Evolutionary conservation across 2,797 vertebrate species (phyloP).

Genomic region (Micropoecilia bifurca): DNA sequence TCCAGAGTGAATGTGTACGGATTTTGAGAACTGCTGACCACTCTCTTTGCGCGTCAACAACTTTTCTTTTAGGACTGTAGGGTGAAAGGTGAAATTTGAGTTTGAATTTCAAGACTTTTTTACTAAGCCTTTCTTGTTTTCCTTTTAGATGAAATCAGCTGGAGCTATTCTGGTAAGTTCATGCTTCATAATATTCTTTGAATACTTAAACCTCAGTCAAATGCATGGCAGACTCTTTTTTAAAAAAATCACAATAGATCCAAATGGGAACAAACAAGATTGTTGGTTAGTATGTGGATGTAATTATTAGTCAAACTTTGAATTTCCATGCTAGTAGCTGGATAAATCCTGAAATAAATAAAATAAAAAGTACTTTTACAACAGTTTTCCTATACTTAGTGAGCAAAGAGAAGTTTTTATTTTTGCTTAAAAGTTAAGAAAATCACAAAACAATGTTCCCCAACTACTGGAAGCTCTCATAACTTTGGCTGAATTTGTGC

Average conservation of each 20-base stretch:
- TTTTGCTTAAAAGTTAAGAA: background rate
- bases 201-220: background rate
- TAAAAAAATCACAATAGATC: background rate
- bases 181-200: constrained; percentile 6
- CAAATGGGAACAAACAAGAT: background rate
- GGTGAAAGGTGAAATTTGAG: background rate
- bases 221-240: background rate
- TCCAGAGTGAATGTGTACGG: constrained; percentile 10
- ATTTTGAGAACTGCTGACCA: background rate
- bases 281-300: background rate
- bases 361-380: background rate
- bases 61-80: background rate
- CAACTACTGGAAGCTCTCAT: constrained; percentile 7
- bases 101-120: background rate
- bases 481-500: constrained; percentile 17
- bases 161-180: constrained; percentile 79
- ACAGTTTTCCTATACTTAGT: background rate
- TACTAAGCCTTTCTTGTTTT: constrained; percentile 13
- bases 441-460: background rate
- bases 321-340: background rate
- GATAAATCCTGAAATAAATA: background rate
- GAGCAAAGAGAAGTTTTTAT: background rate
- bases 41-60: background rate
- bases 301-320: constrained; percentile 4
- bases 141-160: constrained; percentile 68